Conservation (phyloP, 2,888 invertebrate species). For the Andrena hattorfiana region DNA sequence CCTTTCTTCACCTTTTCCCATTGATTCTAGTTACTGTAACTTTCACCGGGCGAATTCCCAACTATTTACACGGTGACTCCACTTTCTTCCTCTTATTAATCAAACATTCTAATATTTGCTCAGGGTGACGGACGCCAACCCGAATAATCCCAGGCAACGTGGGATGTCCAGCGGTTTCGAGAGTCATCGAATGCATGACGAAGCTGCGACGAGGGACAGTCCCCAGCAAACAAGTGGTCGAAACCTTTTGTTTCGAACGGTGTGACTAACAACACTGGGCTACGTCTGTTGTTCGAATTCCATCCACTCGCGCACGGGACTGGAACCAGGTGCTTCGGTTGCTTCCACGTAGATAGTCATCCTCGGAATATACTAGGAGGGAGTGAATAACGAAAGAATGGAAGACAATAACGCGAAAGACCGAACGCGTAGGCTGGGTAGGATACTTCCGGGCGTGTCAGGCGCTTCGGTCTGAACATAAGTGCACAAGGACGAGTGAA, state of each 20-base stretch:
- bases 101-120: slow-evolving; percentile 36
- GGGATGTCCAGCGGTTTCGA: slow-evolving; percentile 37
- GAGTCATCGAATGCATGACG: slow-evolving; percentile 57
- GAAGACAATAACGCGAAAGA: slow-evolving; percentile 15
- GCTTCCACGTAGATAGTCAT: slow-evolving; percentile 61
- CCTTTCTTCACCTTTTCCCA: neutral
- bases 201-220: slow-evolving; percentile 50
- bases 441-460: slow-evolving; percentile 2
- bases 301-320: slow-evolving; percentile 1
- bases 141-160: slow-evolving; percentile 29
- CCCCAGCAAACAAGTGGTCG: slow-evolving; percentile 43
- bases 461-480: neutral
- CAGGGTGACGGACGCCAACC: slow-evolving; percentile 35
- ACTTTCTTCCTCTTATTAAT: neutral
- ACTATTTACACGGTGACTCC: neutral
- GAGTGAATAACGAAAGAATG: slow-evolving; percentile 16
- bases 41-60: neutral
- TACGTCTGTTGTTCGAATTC: slow-evolving; percentile 37
- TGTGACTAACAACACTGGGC: slow-evolving; percentile 51
- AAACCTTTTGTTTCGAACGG: slow-evolving; percentile 60
- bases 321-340: slow-evolving; percentile 59
- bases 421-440: neutral
- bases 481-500: neutral
- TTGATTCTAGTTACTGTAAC: neutral
- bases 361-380: slow-evolving; percentile 1